Conservation (phyloP, 1,140 invertebrate genomes). For the Drosophila pruinosa region DNA sequence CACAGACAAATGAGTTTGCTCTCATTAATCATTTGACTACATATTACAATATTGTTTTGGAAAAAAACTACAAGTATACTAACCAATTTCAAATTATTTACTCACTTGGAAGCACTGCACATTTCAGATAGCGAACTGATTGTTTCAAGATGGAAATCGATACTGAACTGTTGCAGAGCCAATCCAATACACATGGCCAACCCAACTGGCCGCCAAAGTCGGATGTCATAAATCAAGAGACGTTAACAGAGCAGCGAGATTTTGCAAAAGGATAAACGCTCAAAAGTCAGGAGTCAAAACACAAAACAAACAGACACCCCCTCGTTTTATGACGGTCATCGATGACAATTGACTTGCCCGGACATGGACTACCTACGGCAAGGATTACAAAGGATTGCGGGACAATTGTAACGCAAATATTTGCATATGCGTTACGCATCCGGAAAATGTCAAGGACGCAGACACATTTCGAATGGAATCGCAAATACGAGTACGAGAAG, state of each 20-base stretch:
- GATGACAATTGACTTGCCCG: slow-evolving; percentile 60
- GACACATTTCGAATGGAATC: slow-evolving; percentile 4
- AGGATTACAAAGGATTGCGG: slow-evolving; percentile 80
- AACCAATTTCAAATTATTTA: background rate
- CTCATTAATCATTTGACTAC: background rate
- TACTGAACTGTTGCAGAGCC: slow-evolving; percentile 45
- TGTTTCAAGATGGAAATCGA: slow-evolving; percentile 48
- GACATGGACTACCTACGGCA: slow-evolving; percentile 61
- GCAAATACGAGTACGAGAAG: background rate
- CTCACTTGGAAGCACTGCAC: background rate
- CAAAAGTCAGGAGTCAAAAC: slow-evolving; percentile 55
- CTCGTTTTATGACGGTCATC: slow-evolving; percentile 69
- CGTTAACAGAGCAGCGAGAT: slow-evolving; percentile 4
- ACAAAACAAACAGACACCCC: slow-evolving; percentile 42
- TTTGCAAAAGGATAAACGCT: slow-evolving; percentile 46
- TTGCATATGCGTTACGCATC: slow-evolving; percentile 71
- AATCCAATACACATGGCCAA: slow-evolving; percentile 26
- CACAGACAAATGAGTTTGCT: background rate
- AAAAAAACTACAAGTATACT: background rate
- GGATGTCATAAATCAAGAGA: slow-evolving; percentile 64
- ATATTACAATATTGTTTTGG: background rate
- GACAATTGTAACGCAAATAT: slow-evolving; percentile 68
- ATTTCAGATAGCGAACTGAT: slow-evolving; percentile 29
- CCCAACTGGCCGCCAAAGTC: slow-evolving; percentile 49
- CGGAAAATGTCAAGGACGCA: slow-evolving; percentile 61